Evolutionary conservation across 1,140 invertebrate genomes (phyloP), one percentile per base, ranked within the genome.

Genomic region (Lordiphosa collinella): DNA sequence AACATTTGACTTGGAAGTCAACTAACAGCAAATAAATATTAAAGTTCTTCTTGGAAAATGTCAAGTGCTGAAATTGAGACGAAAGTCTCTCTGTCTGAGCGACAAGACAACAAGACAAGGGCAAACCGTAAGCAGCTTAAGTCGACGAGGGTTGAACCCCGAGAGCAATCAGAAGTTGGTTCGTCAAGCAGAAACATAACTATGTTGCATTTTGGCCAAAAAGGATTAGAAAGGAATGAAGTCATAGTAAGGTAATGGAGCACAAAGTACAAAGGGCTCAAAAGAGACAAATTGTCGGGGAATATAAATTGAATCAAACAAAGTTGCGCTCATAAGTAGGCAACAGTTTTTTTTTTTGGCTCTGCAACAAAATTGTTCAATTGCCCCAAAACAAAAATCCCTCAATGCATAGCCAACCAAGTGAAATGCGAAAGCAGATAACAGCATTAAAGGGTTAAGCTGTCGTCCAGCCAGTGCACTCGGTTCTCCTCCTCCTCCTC

Each of bases 401-500:
- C 14, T n/a, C 8, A 7, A 5, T 7, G 13, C 12, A 11, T 11
- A 43, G 16, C 57, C 47, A 71, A 41, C 62, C 62, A 60, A 82
- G 72, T 82, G 76, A 84, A 82, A 84, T 82, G 76, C 41, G 53
- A 84, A 76, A 64, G 67, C 62, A 72, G 76, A 82, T 82, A 82
- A 75, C 43, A 62, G 76, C 55, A 63, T 84, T 84, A 84, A 84
- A 56, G 76, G 78, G 71, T 84, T 82, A 84, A 82, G 72, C 62
- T 63, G 71, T 31, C 14, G 31, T 32, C 10, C 32, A 31, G 35
- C 16, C 34, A 12, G 3, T 49, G 25, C 25, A 29, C 7, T 8
- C 25, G 25, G 7, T 11, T n/a, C 14, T 2, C 11, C 14, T 9
- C 16, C 34, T 14, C 10, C 29, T 22, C 25, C n/a, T 31, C 11